Conservation (phyloP, 2,888 invertebrate genomes). For the Apodemia duryi region DNA sequence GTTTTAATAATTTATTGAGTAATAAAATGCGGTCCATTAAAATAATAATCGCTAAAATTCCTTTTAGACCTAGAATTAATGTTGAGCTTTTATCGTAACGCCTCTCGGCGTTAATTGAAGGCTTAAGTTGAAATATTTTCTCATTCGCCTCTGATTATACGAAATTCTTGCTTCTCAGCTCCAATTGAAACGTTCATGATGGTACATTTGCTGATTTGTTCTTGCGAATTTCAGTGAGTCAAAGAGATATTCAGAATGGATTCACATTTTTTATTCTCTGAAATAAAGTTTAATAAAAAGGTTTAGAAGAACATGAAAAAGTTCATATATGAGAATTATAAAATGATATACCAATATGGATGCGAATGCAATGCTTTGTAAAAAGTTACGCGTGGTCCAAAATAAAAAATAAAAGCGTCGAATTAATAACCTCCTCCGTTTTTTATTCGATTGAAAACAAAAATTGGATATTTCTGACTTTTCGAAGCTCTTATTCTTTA, state of each 20-base stretch:
- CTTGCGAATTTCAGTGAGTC: not conserved
- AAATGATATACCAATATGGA: no score
- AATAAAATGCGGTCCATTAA: not conserved
- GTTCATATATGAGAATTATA: no score
- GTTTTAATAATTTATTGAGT: not conserved
- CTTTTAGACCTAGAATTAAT: not conserved
- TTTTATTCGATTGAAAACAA: no score
- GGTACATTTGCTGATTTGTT: slow-evolving; percentile 2
- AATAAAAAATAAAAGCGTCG: no score
- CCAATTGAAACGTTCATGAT: not conserved
- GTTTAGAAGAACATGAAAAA: no score
- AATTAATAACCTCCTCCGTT: no score
- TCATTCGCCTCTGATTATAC: slow-evolving; percentile 22
- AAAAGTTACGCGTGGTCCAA: no score
- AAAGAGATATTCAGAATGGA: not conserved
- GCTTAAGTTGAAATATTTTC: slow-evolving; percentile 22
- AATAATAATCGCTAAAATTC: no score
- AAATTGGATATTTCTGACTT: no score
- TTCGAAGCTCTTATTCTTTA: no score
- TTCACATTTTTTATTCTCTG: not conserved
- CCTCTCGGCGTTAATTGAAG: slow-evolving; percentile 20
- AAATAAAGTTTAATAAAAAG: not conserved
- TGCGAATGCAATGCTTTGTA: no score
- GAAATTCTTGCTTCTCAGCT: not conserved
- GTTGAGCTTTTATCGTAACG: not conserved